Evolutionary conservation across 2,888 invertebrate species (phyloP).

Genomic region (Hanleya hanleyi): DNA sequence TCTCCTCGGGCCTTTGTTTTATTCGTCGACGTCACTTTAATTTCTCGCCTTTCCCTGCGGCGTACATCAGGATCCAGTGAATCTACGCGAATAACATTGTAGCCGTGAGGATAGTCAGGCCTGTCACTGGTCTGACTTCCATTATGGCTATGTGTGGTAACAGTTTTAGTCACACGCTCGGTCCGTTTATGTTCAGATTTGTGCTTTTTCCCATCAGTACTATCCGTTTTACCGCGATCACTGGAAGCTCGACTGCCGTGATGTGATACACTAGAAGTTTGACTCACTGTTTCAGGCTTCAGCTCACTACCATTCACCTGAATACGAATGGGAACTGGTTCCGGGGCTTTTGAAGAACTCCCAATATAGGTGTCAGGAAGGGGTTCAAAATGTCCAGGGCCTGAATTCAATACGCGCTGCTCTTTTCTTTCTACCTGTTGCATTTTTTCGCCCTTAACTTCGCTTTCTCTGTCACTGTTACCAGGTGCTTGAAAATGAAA

Average conservation of each 20-base stretch:
- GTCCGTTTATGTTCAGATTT: not conserved
- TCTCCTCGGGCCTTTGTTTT: not conserved
- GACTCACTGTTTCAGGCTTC: not conserved
- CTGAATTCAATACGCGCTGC: not conserved
- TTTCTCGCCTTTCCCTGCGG: slow-evolving; percentile 6
- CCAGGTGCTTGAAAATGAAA: slow-evolving; percentile 1
- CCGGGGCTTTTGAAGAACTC: not conserved
- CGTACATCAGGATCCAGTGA: not conserved
- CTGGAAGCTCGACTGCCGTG: not conserved
- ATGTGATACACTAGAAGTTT: not conserved
- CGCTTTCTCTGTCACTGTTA: not conserved
- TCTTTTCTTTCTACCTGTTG: not conserved
- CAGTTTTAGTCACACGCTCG: not conserved
- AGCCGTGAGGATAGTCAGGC: not conserved
- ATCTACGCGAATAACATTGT: not conserved
- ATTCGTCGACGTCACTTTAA: not conserved
- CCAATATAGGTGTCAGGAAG: slow-evolving; percentile 10
- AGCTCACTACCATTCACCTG: not conserved
- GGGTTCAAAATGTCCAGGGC: not conserved
- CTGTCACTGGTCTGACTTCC: not conserved
- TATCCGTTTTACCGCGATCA: not conserved
- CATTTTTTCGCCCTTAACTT: not conserved
- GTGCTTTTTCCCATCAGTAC: not conserved
- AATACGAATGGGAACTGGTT: not conserved
- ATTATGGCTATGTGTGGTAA: not conserved